Conservation (phyloP, 2,888 invertebrate species). For the Ophioninae sp. region DNA sequence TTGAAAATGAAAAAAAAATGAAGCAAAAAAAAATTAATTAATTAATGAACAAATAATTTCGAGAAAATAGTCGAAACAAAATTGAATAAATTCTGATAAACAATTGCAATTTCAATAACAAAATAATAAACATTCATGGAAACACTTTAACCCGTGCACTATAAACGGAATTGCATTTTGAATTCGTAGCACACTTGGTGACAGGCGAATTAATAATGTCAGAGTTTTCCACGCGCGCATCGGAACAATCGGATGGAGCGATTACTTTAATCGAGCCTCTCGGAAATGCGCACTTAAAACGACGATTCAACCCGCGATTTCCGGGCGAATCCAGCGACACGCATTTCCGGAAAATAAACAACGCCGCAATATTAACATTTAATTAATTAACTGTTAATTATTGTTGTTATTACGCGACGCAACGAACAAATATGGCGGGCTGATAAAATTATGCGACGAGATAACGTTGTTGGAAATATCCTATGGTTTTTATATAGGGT, state of each 20-base stretch:
- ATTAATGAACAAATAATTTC: not conserved
- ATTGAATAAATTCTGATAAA: not conserved
- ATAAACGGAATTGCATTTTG: too few species aligned
- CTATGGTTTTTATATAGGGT: too few species aligned
- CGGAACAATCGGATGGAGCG: constrained; percentile 1
- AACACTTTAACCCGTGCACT: not conserved
- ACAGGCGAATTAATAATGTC: not conserved
- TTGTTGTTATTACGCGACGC: not conserved
- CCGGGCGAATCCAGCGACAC: not conserved
- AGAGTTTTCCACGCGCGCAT: not conserved
- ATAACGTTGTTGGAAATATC: too few species aligned
- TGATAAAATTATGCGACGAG: constrained; percentile 13
- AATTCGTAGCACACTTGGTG: not conserved
- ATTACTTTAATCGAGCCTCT: constrained; percentile 8
- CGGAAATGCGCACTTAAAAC: not conserved
- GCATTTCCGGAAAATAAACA: not conserved
- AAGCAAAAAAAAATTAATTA: too few species aligned
- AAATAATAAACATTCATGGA: not conserved
- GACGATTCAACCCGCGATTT: not conserved
- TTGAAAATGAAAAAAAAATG: too few species aligned
- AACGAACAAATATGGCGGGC: constrained; percentile 28
- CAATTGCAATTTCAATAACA: not conserved
- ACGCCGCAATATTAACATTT: not conserved
- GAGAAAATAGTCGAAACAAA: not conserved
- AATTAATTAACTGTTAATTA: constrained; percentile 5